phyloP scores from a whole-genome alignment of 2,888 invertebrate species.

The Chalcosyrphus nemorum region DNA sequence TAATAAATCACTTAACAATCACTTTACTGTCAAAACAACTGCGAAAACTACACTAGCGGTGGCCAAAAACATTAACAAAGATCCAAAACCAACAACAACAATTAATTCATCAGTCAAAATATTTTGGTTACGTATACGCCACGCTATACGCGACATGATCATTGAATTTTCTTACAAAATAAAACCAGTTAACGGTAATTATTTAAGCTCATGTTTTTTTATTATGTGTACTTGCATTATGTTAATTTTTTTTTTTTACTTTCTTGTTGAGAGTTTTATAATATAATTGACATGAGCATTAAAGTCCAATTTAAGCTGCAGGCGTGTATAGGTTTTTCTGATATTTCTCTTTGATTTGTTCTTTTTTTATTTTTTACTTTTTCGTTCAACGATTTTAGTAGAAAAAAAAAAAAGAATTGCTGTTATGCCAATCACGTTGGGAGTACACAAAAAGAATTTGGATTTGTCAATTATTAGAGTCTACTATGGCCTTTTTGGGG shows the following conservation, averaged over 20 bases:
- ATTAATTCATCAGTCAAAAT: conserved; percentile 30
- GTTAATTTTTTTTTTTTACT: conserved; percentile 27
- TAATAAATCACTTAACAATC: conserved; percentile 42
- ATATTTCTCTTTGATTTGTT: not conserved
- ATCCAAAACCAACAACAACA: conserved; percentile 8
- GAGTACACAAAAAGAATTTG: conserved; percentile 60
- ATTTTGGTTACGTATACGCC: conserved; percentile 66
- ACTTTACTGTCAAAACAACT: conserved; percentile 19
- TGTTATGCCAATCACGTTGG: conserved; percentile 62
- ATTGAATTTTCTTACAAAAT: conserved; percentile 51
- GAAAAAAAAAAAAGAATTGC: conserved; percentile 20
- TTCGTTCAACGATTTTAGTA: conserved; percentile 7
- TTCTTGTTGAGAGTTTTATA: conserved; percentile 9
- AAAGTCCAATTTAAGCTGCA: conserved; percentile 43
- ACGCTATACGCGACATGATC: conserved; percentile 12
- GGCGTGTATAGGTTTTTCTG: conserved; percentile 4
- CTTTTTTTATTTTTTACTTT: conserved; percentile 3
- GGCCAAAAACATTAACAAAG: not conserved
- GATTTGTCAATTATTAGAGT: conserved; percentile 46
- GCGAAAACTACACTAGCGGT: not conserved
- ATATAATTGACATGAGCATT: conserved; percentile 31
- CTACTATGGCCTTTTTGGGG: conserved; percentile 39
- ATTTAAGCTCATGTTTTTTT: conserved; percentile 14
- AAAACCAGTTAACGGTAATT: conserved; percentile 59
- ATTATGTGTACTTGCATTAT: conserved; percentile 27